Base-by-base conservation (phyloP, 1,140 invertebrate species). In the Rhizoglyphus robini region DNA sequence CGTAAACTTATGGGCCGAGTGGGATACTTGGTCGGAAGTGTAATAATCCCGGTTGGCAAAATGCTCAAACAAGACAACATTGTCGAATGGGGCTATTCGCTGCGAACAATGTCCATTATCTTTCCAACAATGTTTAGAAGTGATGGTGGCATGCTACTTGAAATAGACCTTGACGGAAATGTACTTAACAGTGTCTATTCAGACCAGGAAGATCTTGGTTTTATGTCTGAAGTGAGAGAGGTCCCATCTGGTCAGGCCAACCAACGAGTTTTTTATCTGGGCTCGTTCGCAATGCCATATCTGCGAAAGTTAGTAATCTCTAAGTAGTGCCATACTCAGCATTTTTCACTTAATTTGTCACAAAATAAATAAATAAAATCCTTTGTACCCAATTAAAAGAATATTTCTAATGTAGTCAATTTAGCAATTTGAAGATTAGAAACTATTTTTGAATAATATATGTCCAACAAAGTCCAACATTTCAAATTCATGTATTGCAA, bases 121-220 rank as follows among this genome's bases (percentile, higher is more conserved):
- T 11, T 20, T 51, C 8, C 4, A 32, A 47, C 18, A 23, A n/a
- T 30, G 23, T 20, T 65, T 29, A 5, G 18, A 3, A 25, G 29
- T 4, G 74, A 15, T 25, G 71, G 76, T 31, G 69, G 75, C 54
- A 77, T 79, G 25, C 68, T 86, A 46, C 36, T 88, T 4, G 79
- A 83, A 74, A 65, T 85, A 38, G 80, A 84, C 74, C 78, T 81
- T 75, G 76, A 81, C 63, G 86, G 86, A 34, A 81, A 84, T 49
- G 81, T 88, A 30, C 64, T 86, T 0, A 68, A 73, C 54, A 72
- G 72, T 68, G 65, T 78, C 60, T 51, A 51, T 51, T 11, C 15
- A 11, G 73, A 75, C 51, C 65, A 73, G 46, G 75, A 74, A 20
- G 31, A 69, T 34, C 62, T 68, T 25, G 58, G 70, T 13, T 70